A percentile compares a stretch with the other conserved stretches of the same genome.
These are phyloP conservation scores for Varroa destructor DNA, from an alignment of 1,140 invertebrate species.

Conservation along the genomic window DNA sequence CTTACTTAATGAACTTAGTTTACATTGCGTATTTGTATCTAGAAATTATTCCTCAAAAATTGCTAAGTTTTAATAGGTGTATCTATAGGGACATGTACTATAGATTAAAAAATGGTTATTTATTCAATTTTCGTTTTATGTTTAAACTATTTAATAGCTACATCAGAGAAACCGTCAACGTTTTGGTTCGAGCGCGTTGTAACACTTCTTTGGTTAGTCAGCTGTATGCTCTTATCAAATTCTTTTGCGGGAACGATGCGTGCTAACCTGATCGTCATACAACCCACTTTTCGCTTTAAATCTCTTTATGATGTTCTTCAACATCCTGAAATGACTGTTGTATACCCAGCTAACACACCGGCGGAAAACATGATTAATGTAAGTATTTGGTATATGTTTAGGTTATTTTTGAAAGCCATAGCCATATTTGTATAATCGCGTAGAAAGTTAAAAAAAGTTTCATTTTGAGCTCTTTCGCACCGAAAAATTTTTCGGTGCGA, in stretches of 20 bases:
- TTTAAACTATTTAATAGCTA: not conserved
- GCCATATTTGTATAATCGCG: too few species aligned
- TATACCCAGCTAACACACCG: conserved; percentile 12
- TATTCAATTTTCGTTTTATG: not conserved
- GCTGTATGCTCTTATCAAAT: conserved; percentile 4
- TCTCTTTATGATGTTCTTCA: conserved; percentile 2
- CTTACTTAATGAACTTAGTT: too few species aligned
- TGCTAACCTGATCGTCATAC: conserved; percentile 1
- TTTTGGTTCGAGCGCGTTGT: conserved; percentile 19
- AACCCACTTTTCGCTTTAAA: conserved; percentile 15
- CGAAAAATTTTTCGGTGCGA: too few species aligned
- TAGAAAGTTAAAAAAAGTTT: too few species aligned
- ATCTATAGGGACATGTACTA: too few species aligned
- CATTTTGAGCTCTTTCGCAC: too few species aligned
- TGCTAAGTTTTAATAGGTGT: too few species aligned
- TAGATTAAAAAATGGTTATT: not conserved
- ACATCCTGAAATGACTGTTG: conserved; percentile 1
- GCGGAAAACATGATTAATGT: conserved; percentile 23
- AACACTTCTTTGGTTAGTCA: not conserved
- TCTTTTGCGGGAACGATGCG: conserved; percentile 18
- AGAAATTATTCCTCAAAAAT: too few species aligned
- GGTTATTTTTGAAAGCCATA: too few species aligned
- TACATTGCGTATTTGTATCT: too few species aligned
- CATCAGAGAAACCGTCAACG: conserved; percentile 11
- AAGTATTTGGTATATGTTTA: not conserved